These are phyloP conservation scores for Mus spicilegus DNA, from an alignment of 2,113 vertebrate genomes.

Conservation along the genomic window DNA sequence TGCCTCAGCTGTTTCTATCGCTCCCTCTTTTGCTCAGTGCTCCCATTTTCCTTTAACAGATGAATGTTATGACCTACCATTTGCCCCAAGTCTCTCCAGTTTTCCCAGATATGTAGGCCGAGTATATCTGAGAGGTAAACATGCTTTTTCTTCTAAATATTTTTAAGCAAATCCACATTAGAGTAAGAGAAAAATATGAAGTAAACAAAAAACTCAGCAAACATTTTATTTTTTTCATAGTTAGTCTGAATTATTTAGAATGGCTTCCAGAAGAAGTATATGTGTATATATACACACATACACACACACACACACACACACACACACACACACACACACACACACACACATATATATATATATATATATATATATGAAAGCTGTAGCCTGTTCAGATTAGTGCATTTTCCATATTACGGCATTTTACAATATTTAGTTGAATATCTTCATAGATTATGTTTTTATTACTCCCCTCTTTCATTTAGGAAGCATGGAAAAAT, in stretches of 20 bases:
- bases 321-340: too few species aligned
- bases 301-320: too few species aligned
- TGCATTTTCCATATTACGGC: conserved; percentile 42
- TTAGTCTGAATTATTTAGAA: conserved; percentile 77
- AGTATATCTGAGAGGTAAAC: background rate
- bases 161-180: conserved; percentile 26
- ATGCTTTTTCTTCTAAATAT: conserved; percentile 46
- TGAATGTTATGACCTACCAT: background rate
- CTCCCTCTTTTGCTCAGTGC: background rate
- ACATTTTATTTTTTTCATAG: background rate
- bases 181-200: conserved; percentile 1
- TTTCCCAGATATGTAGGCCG: background rate
- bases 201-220: conserved; percentile 68
- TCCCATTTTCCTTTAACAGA: background rate
- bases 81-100: background rate
- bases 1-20: background rate
- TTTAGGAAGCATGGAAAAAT: conserved; percentile 32
- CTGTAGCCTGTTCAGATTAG: background rate
- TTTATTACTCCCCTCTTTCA: conserved; percentile 13
- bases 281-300: background rate
- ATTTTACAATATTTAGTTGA: conserved; percentile 47
- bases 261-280: conserved; percentile 49
- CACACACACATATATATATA: background rate
- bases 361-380: conserved; percentile 53
- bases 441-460: conserved; percentile 51